Percentiles rank a stretch among this genome's conserved stretches.
phyloP scores from a whole-genome alignment of 1,140 invertebrate genomes.

The Sweltsa coloradensis region DNA sequence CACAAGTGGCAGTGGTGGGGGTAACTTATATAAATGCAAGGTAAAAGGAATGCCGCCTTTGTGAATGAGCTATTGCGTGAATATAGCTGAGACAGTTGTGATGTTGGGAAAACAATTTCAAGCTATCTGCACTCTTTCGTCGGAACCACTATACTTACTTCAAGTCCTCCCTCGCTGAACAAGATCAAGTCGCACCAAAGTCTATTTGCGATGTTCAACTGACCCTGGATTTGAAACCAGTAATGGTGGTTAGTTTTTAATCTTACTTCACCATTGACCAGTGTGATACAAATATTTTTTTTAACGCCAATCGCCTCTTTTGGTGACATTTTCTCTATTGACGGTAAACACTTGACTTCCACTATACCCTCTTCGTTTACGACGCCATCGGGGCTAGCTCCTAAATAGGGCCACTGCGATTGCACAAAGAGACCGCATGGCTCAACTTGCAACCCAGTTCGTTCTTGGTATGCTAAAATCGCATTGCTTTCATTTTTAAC shows the following conservation, averaged over 20 bases:
- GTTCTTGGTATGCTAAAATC: not conserved
- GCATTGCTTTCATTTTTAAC: not conserved
- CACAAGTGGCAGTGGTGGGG: too few relatives aligned
- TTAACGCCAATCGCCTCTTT: not conserved
- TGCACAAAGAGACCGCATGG: conserved; percentile 1
- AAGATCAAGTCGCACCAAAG: not conserved
- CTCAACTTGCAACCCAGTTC: not conserved
- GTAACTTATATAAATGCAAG: too few relatives aligned
- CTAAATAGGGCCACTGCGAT: conserved; percentile 8
- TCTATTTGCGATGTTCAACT: not conserved
- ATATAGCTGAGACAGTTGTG: too few relatives aligned
- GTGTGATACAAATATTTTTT: not conserved
- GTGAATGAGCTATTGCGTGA: too few relatives aligned
- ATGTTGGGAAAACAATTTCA: too few relatives aligned
- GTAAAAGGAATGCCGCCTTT: too few relatives aligned
- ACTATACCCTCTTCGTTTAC: conserved; percentile 15
- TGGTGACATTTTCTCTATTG: not conserved
- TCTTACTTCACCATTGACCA: not conserved
- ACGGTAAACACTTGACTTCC: conserved; percentile 19
- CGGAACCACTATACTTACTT: too few relatives aligned
- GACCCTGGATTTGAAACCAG: not conserved
- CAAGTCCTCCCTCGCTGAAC: not conserved
- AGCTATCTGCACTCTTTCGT: too few relatives aligned
- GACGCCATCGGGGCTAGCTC: conserved; percentile 18
- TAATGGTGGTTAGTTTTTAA: conserved; percentile 1